Percentiles rank a stretch among this genome's conserved stretches.
Evolutionary conservation across 1,140 invertebrate genomes (phyloP).

Genomic region (Saxidomus purpurata): DNA sequence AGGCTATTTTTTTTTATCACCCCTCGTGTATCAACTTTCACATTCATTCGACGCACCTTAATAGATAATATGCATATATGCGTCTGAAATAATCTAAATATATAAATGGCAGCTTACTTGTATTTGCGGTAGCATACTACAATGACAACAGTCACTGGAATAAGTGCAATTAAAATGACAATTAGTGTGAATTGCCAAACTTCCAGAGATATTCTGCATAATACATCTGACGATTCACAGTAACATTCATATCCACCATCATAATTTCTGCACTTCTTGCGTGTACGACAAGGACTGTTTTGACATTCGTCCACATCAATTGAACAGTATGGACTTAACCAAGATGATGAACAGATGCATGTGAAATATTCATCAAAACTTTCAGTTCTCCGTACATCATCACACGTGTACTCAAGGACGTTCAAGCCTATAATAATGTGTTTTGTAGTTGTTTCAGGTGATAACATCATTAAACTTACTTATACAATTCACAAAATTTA

Average conservation of each 20-base stretch:
- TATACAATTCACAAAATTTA: not conserved
- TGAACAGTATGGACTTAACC: slow-evolving; percentile 7
- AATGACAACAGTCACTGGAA: not conserved
- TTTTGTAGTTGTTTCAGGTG: not conserved
- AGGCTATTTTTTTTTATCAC: too few species aligned
- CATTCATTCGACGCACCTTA: too few species aligned
- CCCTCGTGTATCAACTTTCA: too few species aligned
- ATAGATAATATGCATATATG: too few species aligned
- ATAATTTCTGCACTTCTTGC: not conserved
- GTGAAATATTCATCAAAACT: slow-evolving; percentile 3
- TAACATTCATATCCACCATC: slow-evolving; percentile 7
- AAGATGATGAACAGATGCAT: not conserved
- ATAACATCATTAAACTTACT: not conserved
- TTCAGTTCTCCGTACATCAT: not conserved
- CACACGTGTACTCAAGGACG: not conserved
- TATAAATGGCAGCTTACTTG: too few species aligned
- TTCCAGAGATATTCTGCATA: too few species aligned
- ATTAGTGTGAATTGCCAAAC: not conserved
- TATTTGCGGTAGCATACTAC: too few species aligned
- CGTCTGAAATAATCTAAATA: too few species aligned
- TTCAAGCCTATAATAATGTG: not conserved
- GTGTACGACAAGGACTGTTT: not conserved
- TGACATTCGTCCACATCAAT: slow-evolving; percentile 16
- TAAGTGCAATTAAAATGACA: not conserved
- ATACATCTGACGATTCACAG: not conserved